Evolutionary conservation across 2,888 invertebrate species (phyloP).

Genomic region (Nemotelus pantherinus): DNA sequence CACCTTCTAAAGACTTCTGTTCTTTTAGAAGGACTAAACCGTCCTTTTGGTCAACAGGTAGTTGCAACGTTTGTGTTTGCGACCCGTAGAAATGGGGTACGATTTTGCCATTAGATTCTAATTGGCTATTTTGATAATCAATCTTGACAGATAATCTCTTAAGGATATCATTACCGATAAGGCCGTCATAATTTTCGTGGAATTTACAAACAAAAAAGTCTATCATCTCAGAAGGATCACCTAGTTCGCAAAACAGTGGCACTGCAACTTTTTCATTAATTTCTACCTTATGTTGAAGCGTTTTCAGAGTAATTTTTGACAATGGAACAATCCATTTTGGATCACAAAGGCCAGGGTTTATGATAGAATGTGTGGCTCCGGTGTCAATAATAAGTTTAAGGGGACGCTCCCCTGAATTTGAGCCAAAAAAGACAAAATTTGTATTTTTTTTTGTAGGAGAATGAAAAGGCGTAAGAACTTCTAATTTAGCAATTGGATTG

Average conservation of each 20-base stretch:
- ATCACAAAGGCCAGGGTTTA: constrained; percentile 8
- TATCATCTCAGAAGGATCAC: no score
- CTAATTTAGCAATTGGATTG: no score
- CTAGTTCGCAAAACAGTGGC: background rate
- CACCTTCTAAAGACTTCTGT: no score
- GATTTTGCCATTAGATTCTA: background rate
- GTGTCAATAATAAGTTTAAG: constrained; percentile 34
- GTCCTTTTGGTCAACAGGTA: no score
- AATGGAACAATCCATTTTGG: constrained; percentile 6
- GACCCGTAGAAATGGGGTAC: no score
- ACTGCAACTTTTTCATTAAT: background rate
- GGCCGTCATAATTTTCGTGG: background rate
- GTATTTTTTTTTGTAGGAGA: no score
- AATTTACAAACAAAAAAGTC: background rate
- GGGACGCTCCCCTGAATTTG: no score
- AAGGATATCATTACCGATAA: constrained; percentile 1
- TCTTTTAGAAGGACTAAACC: no score
- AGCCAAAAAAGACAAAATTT: no score
- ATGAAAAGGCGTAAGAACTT: no score
- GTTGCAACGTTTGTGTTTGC: no score
- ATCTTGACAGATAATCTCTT: background rate
- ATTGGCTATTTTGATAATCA: background rate
- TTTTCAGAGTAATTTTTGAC: background rate
- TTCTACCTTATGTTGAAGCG: background rate
- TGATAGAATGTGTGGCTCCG: background rate